A percentile compares a stretch with the other conserved stretches of the same genome.
phyloP scores from a whole-genome alignment of 2,113 vertebrate species.

The Euleptes europaea region DNA sequence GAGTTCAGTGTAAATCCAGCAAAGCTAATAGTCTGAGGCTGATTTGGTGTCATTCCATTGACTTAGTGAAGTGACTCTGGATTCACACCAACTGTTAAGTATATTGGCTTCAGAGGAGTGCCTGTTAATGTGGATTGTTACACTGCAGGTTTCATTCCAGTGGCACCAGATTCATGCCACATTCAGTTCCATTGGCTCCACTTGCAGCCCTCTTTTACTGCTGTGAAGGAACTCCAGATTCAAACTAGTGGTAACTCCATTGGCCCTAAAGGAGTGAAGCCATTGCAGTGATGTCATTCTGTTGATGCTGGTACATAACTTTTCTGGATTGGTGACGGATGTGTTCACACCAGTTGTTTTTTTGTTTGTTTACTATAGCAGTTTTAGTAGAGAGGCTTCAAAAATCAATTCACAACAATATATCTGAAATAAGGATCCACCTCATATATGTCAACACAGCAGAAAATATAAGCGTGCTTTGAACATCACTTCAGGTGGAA shows the following conservation, averaged over 20 bases:
- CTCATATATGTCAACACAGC: background rate
- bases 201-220: background rate
- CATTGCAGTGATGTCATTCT: background rate
- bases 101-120: background rate
- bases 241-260: background rate
- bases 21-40: background rate
- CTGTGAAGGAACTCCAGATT: background rate
- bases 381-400: background rate
- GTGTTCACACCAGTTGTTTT: background rate
- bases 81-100: background rate
- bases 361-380: background rate
- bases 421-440: background rate
- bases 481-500: background rate
- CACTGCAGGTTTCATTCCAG: background rate
- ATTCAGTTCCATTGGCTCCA: background rate
- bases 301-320: background rate
- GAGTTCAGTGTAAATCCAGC: background rate
- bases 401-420: slow-evolving; percentile 18
- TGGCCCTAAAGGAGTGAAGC: background rate
- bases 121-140: background rate
- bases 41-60: background rate
- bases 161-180: background rate
- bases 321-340: background rate
- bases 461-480: background rate
- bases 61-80: background rate